Conservation (phyloP, 1,140 invertebrate species). For the Leptinotarsa defecta region DNA sequence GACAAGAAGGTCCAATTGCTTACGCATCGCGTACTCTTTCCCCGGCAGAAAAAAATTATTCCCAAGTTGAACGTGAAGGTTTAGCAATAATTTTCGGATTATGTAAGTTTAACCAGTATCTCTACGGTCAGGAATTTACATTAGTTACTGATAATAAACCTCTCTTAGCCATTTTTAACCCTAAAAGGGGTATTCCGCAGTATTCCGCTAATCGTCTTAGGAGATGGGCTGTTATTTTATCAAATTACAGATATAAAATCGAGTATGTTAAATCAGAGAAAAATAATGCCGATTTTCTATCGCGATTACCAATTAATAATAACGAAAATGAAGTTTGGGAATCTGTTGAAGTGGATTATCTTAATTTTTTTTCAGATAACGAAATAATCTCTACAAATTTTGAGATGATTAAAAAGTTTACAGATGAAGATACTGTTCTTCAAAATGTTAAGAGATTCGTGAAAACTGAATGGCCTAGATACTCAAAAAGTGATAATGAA, state of each 20-base stretch:
- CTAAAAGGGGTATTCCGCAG: conserved; percentile 11
- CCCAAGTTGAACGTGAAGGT: neutral
- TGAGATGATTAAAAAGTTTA: neutral
- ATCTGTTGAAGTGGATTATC: conserved; percentile 6
- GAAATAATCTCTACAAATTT: conserved; percentile 15
- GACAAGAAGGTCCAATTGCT: neutral
- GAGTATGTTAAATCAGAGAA: conserved; percentile 19
- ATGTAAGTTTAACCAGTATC: neutral
- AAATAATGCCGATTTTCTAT: conserved; percentile 24
- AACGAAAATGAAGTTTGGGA: neutral
- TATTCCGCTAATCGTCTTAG: conserved; percentile 10
- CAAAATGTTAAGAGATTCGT: conserved; percentile 14
- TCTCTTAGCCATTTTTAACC: neutral
- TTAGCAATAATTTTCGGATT: neutral
- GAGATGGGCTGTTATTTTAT: conserved; percentile 7
- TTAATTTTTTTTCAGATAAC: conserved; percentile 13
- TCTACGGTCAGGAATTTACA: conserved; percentile 32
- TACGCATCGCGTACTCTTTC: neutral
- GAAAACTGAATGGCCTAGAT: conserved; percentile 11
- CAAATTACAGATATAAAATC: conserved; percentile 3
- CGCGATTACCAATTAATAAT: conserved; percentile 7
- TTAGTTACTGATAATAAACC: neutral
- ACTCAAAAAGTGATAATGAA: neutral
- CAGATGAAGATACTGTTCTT: conserved; percentile 17
- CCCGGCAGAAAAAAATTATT: neutral